phyloP scores from a whole-genome alignment of 2,113 vertebrate species.

The Sinosuthora webbiana region DNA sequence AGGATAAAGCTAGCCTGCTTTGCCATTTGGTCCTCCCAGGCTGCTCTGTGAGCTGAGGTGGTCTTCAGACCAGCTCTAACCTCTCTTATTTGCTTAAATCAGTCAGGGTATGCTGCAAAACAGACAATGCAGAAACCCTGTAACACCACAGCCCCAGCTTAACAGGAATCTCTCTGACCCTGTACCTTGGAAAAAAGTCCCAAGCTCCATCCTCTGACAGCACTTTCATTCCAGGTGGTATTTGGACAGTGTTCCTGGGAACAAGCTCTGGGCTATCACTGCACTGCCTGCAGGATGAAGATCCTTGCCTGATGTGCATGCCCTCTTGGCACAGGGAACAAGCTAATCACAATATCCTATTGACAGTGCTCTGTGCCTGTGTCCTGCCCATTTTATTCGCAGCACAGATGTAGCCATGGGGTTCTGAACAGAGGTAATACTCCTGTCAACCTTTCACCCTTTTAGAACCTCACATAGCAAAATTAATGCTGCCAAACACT shows the following conservation, averaged over 20 bases:
- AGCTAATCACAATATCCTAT: background rate
- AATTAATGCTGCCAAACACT: background rate
- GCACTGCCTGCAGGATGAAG: background rate
- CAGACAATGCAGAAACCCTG: background rate
- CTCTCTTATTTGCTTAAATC: background rate
- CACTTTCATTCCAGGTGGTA: background rate
- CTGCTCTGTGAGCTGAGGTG: background rate
- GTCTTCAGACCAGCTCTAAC: background rate
- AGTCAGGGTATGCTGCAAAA: background rate
- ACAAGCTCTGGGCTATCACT: background rate
- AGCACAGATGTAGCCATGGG: background rate
- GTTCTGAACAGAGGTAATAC: background rate
- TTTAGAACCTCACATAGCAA: background rate
- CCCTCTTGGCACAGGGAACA: background rate
- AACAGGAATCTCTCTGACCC: background rate
- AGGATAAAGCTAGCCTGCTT: background rate
- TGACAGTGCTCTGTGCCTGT: background rate
- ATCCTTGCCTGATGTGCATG: rapidly evolving
- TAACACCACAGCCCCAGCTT: background rate
- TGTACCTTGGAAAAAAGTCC: background rate
- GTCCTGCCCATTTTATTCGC: background rate
- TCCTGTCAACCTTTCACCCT: background rate
- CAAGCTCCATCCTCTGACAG: background rate
- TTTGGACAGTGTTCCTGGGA: background rate
- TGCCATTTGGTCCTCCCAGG: background rate